Percentiles rank a stretch among this genome's conserved stretches.
phyloP scores from a whole-genome alignment of 2,888 invertebrate species.

The Mythimna lalbum region DNA sequence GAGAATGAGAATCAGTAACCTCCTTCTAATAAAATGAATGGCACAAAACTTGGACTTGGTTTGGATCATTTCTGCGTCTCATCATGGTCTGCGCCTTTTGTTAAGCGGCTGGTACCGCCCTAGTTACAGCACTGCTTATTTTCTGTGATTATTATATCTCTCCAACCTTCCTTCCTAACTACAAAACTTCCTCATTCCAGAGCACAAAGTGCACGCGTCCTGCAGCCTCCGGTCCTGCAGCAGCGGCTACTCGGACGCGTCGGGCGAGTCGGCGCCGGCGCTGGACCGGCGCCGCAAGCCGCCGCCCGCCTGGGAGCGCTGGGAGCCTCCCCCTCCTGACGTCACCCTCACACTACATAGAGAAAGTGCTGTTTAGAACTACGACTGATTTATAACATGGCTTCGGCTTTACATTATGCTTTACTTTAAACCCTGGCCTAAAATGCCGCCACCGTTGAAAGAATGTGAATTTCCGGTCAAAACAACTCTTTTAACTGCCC shows the following conservation, averaged over 20 bases:
- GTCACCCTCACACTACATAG: constrained; percentile 84
- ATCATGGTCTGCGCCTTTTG: no score
- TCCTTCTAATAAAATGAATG: no score
- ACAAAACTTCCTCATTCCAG: constrained; percentile 66
- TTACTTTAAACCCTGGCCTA: neutral
- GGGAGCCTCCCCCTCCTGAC: constrained; percentile 85
- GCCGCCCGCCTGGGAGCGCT: constrained; percentile 73
- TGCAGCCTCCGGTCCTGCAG: constrained; percentile 86
- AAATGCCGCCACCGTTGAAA: neutral
- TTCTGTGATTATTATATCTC: neutral
- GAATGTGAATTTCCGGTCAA: neutral
- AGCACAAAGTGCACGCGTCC: constrained; percentile 83
- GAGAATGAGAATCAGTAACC: no score
- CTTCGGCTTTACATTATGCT: constrained; percentile 11
- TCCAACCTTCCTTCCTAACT: neutral
- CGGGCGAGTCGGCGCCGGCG: constrained; percentile 75
- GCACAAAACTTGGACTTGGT: no score
- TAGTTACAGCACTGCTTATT: neutral
- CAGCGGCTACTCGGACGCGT: constrained; percentile 84
- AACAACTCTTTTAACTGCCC: neutral
- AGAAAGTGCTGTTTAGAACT: constrained; percentile 83
- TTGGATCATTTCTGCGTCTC: no score
- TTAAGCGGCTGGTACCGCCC: no score
- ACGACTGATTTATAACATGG: constrained; percentile 39
- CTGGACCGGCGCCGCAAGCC: constrained; percentile 79